Base-by-base conservation (phyloP, 2,113 vertebrate species). In the Hippocampus mohnikei region DNA sequence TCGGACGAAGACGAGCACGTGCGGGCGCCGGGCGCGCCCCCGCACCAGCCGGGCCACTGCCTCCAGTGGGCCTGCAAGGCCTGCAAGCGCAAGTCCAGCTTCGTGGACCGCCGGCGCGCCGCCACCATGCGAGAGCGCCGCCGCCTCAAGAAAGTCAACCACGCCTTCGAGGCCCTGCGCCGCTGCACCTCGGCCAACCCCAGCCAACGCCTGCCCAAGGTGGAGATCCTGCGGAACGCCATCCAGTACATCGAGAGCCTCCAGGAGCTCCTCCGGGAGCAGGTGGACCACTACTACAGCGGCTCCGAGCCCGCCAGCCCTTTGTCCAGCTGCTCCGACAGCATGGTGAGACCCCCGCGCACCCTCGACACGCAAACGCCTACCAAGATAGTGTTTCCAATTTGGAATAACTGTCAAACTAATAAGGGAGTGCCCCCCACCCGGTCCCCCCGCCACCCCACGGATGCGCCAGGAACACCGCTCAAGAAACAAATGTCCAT, bases 51-150 rank as follows among this genome's bases (percentile, higher is more conserved):
- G 0, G 97, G 96, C 9, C 96, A 94, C 87, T 99, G 97, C 87
- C 95, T 99, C 71, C 90, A 95, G 88, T 99, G 97, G 97, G 97
- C 97, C 84, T 99, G 97, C 90, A 98, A 97, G 88, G 96, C 97
- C 4, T 99, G 96, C 88, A 98, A 98, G 83, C 94, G 95, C 69
- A 96, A 95, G 83, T 91, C 96, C 72, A 96, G 94, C 85, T 95
- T 93, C 3, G 94, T 93, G 90, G 97, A 98, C 87, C 92, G 96
- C 61, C 79, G 97, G 37, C 93, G 95, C 84, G 97, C 96, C 0
- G 97, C 97, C 89, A 99, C 97, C 68, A 96, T 99, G 96, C 93
- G 97, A 0, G 97, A 98, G 87, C 93, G 96, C 48, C 93, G 96
- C 67, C 89, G 97, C 73, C 94, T 99, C 77, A 97, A 96, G 92